These are phyloP conservation scores for Zelostemma sp. DNA, from an alignment of 1,140 invertebrate genomes.

Conservation along the genomic window DNA sequence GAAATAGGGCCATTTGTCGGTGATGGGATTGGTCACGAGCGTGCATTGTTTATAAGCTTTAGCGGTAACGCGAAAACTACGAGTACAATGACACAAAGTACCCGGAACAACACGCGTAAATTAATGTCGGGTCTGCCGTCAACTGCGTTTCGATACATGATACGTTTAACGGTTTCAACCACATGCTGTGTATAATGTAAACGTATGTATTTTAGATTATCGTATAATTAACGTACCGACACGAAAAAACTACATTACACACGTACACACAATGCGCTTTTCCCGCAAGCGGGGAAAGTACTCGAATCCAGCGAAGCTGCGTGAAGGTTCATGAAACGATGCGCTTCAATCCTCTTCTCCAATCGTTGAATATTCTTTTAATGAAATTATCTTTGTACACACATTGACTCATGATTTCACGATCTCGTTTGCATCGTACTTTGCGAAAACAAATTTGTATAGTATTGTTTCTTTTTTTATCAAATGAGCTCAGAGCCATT, in stretches of 20 bases:
- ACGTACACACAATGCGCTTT: conserved; percentile 25
- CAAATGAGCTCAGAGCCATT: conserved; percentile 4
- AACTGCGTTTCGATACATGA: conserved; percentile 52
- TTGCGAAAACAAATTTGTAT: conserved; percentile 12
- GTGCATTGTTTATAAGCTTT: neutral
- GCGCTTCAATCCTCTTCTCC: conserved; percentile 41
- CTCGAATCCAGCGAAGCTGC: conserved; percentile 45
- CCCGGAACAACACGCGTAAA: neutral
- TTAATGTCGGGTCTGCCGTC: conserved; percentile 26
- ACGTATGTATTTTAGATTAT: conserved; percentile 69
- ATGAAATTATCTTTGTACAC: conserved; percentile 1
- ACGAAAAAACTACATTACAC: conserved; percentile 30
- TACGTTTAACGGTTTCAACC: conserved; percentile 57
- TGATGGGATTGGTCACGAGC: neutral
- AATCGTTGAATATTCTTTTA: conserved; percentile 8
- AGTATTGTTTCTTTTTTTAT: conserved; percentile 1
- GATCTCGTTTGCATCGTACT: conserved; percentile 17
- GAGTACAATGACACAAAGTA: neutral
- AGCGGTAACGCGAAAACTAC: neutral
- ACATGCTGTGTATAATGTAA: conserved; percentile 62
- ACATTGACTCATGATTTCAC: conserved; percentile 9
- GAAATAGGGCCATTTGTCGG: neutral
- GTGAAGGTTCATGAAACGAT: conserved; percentile 44
- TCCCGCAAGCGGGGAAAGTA: conserved; percentile 40
- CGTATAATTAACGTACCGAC: conserved; percentile 57